Conservation (phyloP, 2,113 vertebrate species). For the Cinclus cinclus region DNA sequence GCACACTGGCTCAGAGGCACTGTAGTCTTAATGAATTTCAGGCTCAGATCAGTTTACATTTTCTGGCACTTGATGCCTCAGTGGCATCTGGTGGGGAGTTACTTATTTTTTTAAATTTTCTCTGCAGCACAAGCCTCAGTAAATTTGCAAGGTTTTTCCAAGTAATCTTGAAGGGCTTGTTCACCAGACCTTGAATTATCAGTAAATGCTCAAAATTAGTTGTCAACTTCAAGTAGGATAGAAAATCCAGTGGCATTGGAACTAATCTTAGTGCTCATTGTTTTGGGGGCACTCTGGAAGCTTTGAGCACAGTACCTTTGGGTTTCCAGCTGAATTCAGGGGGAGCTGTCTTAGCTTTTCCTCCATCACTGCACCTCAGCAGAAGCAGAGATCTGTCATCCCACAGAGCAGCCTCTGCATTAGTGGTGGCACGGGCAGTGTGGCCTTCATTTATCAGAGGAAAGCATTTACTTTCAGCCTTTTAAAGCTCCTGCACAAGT, state of each 20-base stretch:
- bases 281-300: neutral
- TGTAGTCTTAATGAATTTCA: neutral
- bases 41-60: neutral
- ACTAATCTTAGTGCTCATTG: neutral
- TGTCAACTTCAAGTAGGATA: neutral
- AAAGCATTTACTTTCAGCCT: neutral
- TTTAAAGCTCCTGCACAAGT: neutral
- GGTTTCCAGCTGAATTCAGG: neutral
- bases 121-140: neutral
- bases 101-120: neutral
- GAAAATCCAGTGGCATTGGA: neutral
- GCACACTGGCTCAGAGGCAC: neutral
- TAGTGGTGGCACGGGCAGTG: neutral
- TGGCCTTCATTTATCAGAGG: neutral
- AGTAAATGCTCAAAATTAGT: neutral
- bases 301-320: neutral
- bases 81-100: neutral
- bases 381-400: neutral
- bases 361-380: neutral
- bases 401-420: neutral
- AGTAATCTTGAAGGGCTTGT: conserved; percentile 30
- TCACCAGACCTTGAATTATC: conserved; percentile 29
- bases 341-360: neutral
- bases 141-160: conserved; percentile 2
- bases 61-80: neutral